Evolutionary conservation across 1,140 invertebrate species (phyloP), one percentile per base, ranked within the genome.

Genomic region (Nilaparvata lugens): DNA sequence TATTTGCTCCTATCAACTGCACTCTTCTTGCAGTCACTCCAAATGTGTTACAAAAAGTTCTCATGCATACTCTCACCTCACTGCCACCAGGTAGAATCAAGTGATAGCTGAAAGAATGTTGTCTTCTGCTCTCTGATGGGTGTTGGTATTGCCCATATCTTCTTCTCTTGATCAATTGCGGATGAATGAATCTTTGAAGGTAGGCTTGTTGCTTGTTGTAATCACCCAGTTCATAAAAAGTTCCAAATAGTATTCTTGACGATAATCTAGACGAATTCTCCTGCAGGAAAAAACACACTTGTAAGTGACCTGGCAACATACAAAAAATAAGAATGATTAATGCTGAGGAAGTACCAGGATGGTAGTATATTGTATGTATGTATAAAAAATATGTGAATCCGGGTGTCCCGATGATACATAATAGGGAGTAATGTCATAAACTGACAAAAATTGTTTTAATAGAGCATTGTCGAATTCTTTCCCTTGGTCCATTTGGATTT

Each of bases 1-100:
- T 40, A n/a, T 60, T 56, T 40, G 40, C 24, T 57, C 52, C 52
- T 16, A 35, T 16, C 25, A 60, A 21, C 35, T 60, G 59, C 19
- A 60, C 53, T 56, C 59, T n/a, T 38, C 52, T 52, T 18, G 52
- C 51, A 14, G 43, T 48, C 16, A 51, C 14, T 24, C 52, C 52
- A 60, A 60, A 60, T 18, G 43, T 60, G 14, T 60, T 60, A 21
- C 59, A 60, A 60, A 56, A 60, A 18, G 40, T 55, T 14, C 55
- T 60, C 14, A 35, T 24, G 48, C 59, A 56, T 21, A 60, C 52
- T n/a, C 31, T 60, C 24, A 56, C 28, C 18, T 60, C 59, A 21
- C 51, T 35, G 25, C 52, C 51, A 14, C 59, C 59, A 35, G n/a
- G 52, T 55, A 56, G 24, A n/a, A 19, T 31, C n/a, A 28, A 28